phyloP scores from a whole-genome alignment of 2,797 vertebrate genomes.

The Acrossocheilus fasciatus region DNA sequence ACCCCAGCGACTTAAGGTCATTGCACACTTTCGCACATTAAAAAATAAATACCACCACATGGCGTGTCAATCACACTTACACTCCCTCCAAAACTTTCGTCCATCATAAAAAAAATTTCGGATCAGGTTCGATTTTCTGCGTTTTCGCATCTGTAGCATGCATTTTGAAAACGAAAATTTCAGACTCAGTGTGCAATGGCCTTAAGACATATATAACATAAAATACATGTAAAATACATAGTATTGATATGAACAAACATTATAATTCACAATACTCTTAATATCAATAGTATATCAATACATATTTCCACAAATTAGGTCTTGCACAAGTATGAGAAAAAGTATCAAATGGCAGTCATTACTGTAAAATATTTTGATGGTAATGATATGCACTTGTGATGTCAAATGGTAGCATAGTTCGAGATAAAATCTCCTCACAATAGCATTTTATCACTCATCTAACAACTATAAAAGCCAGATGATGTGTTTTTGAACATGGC shows the following conservation, averaged over 20 bases:
- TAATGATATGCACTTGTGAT: background rate
- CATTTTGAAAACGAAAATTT: no score
- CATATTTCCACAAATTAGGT: background rate
- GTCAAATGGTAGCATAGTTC: background rate
- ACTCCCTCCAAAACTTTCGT: no score
- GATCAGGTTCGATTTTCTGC: no score
- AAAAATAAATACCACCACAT: no score
- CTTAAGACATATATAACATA: background rate
- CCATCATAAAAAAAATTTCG: no score
- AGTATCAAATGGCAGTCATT: background rate
- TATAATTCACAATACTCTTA: background rate
- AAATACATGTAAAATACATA: background rate
- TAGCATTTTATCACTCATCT: background rate
- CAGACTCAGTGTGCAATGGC: no score
- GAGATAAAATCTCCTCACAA: conserved; percentile 1
- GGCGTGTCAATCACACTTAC: no score
- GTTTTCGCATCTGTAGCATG: no score
- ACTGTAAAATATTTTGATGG: background rate
- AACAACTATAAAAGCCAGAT: background rate
- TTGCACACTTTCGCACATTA: no score
- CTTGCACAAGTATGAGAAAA: background rate
- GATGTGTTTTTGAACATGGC: background rate
- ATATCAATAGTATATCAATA: background rate
- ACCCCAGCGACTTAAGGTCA: background rate
- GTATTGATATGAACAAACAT: background rate